Base-by-base conservation (phyloP, 2,113 vertebrate species). In the Rhagologus leucostigma region DNA sequence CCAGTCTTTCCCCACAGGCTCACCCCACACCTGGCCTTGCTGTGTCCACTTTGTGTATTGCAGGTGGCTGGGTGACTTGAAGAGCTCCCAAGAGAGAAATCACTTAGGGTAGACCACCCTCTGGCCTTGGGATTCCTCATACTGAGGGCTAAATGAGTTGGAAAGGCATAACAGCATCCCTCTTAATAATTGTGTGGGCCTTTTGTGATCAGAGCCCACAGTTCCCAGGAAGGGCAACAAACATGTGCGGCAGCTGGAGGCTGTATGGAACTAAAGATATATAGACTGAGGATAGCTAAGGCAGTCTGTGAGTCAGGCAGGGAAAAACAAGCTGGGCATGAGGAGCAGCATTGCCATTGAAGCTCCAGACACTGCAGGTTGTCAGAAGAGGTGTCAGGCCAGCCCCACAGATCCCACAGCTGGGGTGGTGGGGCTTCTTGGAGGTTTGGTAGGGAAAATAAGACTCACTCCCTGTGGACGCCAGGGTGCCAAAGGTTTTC, bases 61-160 rank as follows among this genome's bases (percentile, higher is more conserved):
- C 56, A 21, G 1, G 0, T 42, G n/a, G 63, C 33, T 80, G 35
- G 41, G 12, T n/a, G n/a, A 49, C 6, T 68, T 82, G 16, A 42
- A 39, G n/a, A 68, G n/a, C 35, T 91, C 32, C 33, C 44, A 62
- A 33, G 26, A 50, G 71, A 46, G 52, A 84, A 75, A 33, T 68
- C 9, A 19, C 7, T 52, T 6, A 0, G 15, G 11, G 6, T 5
- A 71, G 56, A 79, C 10, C 6, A 27, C 6, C 7, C 17, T 68
- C 35, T 71, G 15, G 7, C 52, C 19, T 82, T 21, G 1, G 18
- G 8, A 42, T 91, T 84, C 42, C 37, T 81, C 11, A 23, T 20
- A 13, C 10, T 1, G 0, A 62, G 32, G 11, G 6, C 37, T 62
- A 74, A 77, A 42, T 26, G 24, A 46, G 60, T n/a, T 74, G 20